Conservation (phyloP, 2,888 invertebrate genomes). For the Leptinotarsa juncta region DNA sequence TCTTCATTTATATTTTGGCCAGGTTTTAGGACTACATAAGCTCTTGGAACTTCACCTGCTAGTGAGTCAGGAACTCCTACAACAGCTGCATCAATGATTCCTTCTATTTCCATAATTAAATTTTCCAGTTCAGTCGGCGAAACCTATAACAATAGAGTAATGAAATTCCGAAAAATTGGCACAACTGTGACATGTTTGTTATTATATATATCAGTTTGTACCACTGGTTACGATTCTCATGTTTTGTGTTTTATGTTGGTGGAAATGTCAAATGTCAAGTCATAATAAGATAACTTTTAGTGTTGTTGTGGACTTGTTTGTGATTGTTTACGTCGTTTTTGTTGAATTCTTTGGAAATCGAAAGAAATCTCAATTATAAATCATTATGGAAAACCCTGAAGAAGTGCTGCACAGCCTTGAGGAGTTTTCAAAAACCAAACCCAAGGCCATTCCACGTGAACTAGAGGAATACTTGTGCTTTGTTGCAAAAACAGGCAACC, state of each 20-base stretch:
- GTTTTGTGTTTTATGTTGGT: not conserved
- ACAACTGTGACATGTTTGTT: too few relatives aligned
- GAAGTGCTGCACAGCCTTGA: slow-evolving; percentile 86
- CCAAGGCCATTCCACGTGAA: slow-evolving; percentile 87
- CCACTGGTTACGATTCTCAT: too few relatives aligned
- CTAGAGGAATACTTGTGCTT: slow-evolving; percentile 89
- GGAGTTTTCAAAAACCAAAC: slow-evolving; percentile 81
- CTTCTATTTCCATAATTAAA: slow-evolving; percentile 77
- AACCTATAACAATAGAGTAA: slow-evolving; percentile 69
- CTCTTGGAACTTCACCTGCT: slow-evolving; percentile 81
- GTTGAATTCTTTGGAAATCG: slow-evolving; percentile 31
- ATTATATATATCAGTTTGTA: too few relatives aligned
- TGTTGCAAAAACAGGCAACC: slow-evolving; percentile 94
- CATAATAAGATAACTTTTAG: slow-evolving; percentile 5
- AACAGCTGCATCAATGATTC: slow-evolving; percentile 82
- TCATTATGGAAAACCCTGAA: slow-evolving; percentile 84
- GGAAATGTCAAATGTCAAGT: slow-evolving; percentile 20
- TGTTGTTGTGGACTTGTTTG: slow-evolving; percentile 5
- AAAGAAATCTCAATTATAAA: slow-evolving; percentile 19
- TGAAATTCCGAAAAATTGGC: too few relatives aligned
- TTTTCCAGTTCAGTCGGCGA: slow-evolving; percentile 89
- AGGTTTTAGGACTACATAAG: slow-evolving; percentile 76
- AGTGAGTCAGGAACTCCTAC: slow-evolving; percentile 78
- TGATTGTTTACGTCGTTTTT: slow-evolving; percentile 37
- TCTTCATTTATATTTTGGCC: slow-evolving; percentile 70